Percentiles rank a stretch among this genome's conserved stretches.
phyloP scores from a whole-genome alignment of 2,113 vertebrate genomes.

The Isichthys henryi region DNA sequence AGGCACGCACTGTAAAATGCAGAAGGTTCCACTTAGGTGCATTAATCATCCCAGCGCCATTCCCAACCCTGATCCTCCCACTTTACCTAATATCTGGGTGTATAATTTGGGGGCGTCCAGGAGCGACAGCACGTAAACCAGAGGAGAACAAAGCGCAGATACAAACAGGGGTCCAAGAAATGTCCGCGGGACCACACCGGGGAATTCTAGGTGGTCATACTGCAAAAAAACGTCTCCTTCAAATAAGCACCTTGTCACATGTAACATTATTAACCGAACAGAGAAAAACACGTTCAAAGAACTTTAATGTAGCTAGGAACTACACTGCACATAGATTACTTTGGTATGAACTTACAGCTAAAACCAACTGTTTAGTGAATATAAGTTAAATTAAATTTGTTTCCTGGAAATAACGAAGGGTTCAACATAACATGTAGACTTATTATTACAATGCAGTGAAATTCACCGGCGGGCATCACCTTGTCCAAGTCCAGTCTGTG shows the following conservation, averaged over 20 bases:
- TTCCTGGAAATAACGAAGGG: neutral
- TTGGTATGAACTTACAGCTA: neutral
- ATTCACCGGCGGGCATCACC: constrained; percentile 52
- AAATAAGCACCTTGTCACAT: neutral
- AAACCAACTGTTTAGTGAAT: neutral
- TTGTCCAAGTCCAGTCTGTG: constrained; percentile 72
- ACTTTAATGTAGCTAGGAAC: neutral
- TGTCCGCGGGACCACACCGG: constrained; percentile 88
- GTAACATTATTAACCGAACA: neutral
- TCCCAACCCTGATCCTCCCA: neutral
- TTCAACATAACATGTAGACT: neutral
- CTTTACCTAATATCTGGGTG: constrained; percentile 73
- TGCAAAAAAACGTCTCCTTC: constrained; percentile 44
- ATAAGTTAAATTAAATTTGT: neutral
- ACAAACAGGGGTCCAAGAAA: constrained; percentile 83
- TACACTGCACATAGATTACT: neutral
- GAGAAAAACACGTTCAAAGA: neutral
- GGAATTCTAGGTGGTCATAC: constrained; percentile 93
- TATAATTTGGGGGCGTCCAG: constrained; percentile 76
- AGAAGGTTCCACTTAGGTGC: constrained; percentile 11
- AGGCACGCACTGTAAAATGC: constrained; percentile 67
- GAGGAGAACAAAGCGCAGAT: constrained; percentile 68
- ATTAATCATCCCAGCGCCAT: neutral
- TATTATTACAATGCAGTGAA: neutral
- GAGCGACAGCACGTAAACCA: constrained; percentile 58